Conservation (phyloP, 2,113 vertebrate species). For the Lethenteron reissneri region DNA sequence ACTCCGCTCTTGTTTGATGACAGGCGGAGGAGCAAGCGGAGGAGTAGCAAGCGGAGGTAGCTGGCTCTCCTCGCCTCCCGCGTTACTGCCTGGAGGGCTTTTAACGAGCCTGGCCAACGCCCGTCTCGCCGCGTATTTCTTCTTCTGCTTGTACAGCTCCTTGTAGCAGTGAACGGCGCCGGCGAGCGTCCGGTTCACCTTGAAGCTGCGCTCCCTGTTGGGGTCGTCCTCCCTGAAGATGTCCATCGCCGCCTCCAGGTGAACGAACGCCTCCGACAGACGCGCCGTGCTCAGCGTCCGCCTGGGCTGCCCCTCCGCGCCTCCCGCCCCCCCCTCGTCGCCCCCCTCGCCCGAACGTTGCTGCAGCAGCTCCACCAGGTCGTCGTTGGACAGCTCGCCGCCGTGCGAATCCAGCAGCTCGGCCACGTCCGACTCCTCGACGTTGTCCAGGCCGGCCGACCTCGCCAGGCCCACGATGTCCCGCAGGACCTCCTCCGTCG, state of each 20-base stretch:
- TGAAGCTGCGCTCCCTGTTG: slow-evolving; percentile 1
- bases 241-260: not conserved
- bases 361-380: not conserved
- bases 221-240: slow-evolving; percentile 3
- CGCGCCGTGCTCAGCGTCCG: not conserved
- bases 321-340: not conserved
- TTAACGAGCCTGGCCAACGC: no score
- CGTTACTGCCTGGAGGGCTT: no score
- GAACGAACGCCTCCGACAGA: not conserved
- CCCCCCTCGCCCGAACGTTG: not conserved
- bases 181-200: not conserved
- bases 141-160: slow-evolving; percentile 2
- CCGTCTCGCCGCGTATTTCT: not conserved
- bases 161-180: slow-evolving; percentile 1
- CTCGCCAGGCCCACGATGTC: not conserved
- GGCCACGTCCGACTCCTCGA: not conserved
- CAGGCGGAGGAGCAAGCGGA: no score
- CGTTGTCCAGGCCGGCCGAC: not conserved
- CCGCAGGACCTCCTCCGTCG: not conserved
- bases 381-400: not conserved
- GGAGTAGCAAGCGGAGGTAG: no score
- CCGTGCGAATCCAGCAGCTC: not conserved
- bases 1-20: no score
- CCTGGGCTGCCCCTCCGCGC: not conserved
- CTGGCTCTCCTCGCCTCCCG: no score